A percentile compares a stretch with the other conserved stretches of the same genome.
Conservation (phyloP, 2,888 invertebrate genomes). For the Neuroscelio doddi region DNA sequence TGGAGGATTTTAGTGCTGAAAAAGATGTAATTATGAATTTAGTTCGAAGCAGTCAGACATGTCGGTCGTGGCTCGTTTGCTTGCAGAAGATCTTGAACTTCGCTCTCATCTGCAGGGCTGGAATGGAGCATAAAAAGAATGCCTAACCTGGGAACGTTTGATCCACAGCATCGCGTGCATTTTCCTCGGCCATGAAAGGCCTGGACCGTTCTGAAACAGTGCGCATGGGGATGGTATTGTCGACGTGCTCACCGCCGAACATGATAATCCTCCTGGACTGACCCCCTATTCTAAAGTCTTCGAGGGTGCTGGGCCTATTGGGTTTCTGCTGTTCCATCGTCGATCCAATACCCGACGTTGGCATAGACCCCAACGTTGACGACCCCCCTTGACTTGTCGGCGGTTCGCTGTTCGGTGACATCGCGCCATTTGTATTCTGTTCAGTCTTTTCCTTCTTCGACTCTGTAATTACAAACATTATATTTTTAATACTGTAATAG, state of each 20-base stretch:
- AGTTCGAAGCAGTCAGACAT: no score
- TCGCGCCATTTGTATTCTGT: conserved; percentile 76
- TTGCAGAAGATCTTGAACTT: no score
- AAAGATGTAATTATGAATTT: no score
- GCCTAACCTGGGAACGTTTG: conserved; percentile 49
- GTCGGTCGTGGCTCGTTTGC: neutral
- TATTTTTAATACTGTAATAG: no score
- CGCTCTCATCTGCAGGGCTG: conserved; percentile 17
- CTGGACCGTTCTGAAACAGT: conserved; percentile 41
- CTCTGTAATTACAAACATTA: conserved; percentile 77
- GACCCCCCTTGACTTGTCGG: conserved; percentile 55
- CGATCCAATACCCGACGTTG: conserved; percentile 52
- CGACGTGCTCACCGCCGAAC: conserved; percentile 61
- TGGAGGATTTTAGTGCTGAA: no score
- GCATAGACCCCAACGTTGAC: conserved; percentile 51
- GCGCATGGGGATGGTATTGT: conserved; percentile 38
- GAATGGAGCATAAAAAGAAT: conserved; percentile 18
- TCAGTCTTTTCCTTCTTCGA: conserved; percentile 95
- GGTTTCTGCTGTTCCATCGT: conserved; percentile 75
- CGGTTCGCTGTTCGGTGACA: conserved; percentile 76
- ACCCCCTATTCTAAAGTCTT: conserved; percentile 67
- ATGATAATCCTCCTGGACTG: conserved; percentile 78
- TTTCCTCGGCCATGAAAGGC: conserved; percentile 26
- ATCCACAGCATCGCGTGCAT: conserved; percentile 15
- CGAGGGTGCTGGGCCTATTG: conserved; percentile 86